Conservation (phyloP, 2,797 vertebrate species). For the Erithacus rubecula region DNA sequence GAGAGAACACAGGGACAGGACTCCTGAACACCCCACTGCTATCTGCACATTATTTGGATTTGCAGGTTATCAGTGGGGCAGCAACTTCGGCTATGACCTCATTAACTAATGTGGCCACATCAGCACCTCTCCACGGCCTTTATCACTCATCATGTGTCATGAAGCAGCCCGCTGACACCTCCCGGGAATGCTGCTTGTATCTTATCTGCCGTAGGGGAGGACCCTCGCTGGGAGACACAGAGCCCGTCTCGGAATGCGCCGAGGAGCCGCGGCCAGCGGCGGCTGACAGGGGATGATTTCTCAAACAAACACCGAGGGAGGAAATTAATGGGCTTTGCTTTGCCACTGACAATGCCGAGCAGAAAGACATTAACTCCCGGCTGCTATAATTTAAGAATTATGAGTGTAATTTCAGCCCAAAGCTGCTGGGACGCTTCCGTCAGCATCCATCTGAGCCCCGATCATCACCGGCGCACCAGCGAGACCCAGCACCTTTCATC, state of each 20-base stretch:
- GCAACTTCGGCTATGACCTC: constrained; percentile 78
- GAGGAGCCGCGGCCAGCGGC: constrained; percentile 58
- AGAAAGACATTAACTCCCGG: constrained; percentile 29
- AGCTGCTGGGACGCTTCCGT: neutral
- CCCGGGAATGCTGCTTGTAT: constrained; percentile 67
- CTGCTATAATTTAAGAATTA: constrained; percentile 26
- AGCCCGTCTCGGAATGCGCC: constrained; percentile 73
- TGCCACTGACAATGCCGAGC: constrained; percentile 3
- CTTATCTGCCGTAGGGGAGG: constrained; percentile 77
- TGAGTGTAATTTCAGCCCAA: neutral
- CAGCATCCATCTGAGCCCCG: neutral
- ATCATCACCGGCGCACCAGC: rapidly evolving
- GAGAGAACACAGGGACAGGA: neutral
- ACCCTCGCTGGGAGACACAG: constrained; percentile 67
- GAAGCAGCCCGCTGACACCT: constrained; percentile 71
- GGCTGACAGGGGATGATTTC: constrained; percentile 50
- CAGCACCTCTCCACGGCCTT: constrained; percentile 75
- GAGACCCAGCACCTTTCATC: neutral
- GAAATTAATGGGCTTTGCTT: constrained; percentile 40
- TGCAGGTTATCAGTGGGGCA: constrained; percentile 78
- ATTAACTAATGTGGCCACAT: constrained; percentile 79
- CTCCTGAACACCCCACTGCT: constrained; percentile 28
- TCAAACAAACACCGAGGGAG: constrained; percentile 50
- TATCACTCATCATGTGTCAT: constrained; percentile 74
- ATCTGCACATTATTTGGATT: constrained; percentile 70